Evolutionary conservation across 2,888 invertebrate species (phyloP).

Genomic region (Andrena fulva): DNA sequence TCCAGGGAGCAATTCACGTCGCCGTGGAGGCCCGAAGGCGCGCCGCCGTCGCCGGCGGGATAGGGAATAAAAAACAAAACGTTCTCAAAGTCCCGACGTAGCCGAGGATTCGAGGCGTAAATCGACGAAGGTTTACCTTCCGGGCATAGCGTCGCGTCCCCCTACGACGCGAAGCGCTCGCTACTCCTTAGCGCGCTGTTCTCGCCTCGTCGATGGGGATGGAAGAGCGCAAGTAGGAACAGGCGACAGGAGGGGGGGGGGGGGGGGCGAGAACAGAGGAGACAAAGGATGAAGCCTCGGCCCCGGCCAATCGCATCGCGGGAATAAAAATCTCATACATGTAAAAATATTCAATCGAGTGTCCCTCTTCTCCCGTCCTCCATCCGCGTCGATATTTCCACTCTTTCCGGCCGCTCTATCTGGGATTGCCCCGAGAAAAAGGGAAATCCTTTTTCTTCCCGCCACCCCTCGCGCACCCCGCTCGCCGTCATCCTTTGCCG

Average conservation of each 20-base stretch:
- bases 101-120: constrained; percentile 57
- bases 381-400: constrained; percentile 52
- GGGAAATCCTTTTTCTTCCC: constrained; percentile 64
- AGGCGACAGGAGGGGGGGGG: constrained; percentile 4
- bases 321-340: constrained; percentile 81
- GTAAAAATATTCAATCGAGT: constrained; percentile 81
- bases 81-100: constrained; percentile 44
- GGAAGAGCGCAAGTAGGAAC: neutral
- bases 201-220: constrained; percentile 27
- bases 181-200: constrained; percentile 31
- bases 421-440: constrained; percentile 65
- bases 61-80: constrained; percentile 23
- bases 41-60: neutral
- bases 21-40: neutral
- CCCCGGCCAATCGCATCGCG: constrained; percentile 66
- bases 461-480: constrained; percentile 12
- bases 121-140: constrained; percentile 63
- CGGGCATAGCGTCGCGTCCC: constrained; percentile 46
- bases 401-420: constrained; percentile 55
- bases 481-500: constrained; percentile 35
- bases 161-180: constrained; percentile 43
- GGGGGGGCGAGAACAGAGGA: constrained; percentile 5
- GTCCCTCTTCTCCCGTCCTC: constrained; percentile 44
- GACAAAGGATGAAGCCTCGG: constrained; percentile 55
- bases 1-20: constrained; percentile 11